Base-by-base conservation (phyloP, 2,113 vertebrate genomes). In the Sinocyclocheilus anophthalmus region DNA sequence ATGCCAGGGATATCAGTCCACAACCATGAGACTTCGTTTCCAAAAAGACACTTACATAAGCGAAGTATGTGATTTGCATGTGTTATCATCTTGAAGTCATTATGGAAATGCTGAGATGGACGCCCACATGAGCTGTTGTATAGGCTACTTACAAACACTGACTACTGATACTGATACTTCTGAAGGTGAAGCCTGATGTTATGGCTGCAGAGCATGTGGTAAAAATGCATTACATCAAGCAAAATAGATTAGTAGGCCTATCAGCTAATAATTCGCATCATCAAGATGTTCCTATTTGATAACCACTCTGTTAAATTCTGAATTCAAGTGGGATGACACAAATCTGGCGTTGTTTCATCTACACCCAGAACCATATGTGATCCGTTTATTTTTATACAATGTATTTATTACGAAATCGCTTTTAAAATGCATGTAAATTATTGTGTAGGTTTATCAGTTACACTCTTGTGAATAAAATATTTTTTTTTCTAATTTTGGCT, bases 381-480 rank as follows among this genome's bases (percentile, higher is more conserved):
- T 90, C 93, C 93, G 95, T 97, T 97, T 99, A 99, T 99, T 99
- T 99, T 99, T 99, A 94, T 99, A 99, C 93, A 94, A 93, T 90
- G 94, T 98, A 98, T 99, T 99, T 99, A 98, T 98, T 96, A 95
- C 65, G 12, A 96, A 94, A 92, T 86, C 75, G 85, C 89, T 95
- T 93, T 94, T 94, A 92, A 90, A 95, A 93, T 97, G 97, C 98
- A 99, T 98, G 95, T 96, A 96, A 96, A 93, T 97, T 97, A 96
- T 96, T 96, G 94, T 96, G 95, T 94, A 93, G 93, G 89, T 93
- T 93, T 89, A 92, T 94, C 90, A 85, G 89, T 88, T 90, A 92
- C 93, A 94, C 91, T 91, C 91, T 30, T 92, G 93, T 94, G 90
- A 95, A 97, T 96, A 96, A 96, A 96, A 96, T 90, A 65, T 6